phyloP scores from a whole-genome alignment of 1,140 invertebrate species.

The Nasonia longicornis region DNA sequence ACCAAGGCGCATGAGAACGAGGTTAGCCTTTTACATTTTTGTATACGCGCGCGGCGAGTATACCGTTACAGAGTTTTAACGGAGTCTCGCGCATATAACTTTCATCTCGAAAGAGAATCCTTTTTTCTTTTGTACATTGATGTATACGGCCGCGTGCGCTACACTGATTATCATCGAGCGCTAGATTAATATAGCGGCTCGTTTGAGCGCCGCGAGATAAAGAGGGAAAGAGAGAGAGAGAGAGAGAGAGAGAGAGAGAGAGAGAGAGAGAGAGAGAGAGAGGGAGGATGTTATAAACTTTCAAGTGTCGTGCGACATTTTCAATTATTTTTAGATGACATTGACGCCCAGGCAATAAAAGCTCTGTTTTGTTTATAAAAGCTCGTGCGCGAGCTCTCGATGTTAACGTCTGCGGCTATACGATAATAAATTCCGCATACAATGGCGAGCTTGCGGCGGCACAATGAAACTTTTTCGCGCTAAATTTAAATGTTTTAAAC shows the following conservation, averaged over 20 bases:
- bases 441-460: no score
- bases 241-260: not conserved
- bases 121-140: not conserved
- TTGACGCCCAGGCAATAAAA: not conserved
- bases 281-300: not conserved
- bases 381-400: not conserved
- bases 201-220: not conserved
- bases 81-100: not conserved
- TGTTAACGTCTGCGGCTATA: not conserved
- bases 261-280: not conserved
- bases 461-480: not conserved
- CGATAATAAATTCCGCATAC: not conserved
- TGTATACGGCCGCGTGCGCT: no score
- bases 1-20: not conserved
- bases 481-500: not conserved
- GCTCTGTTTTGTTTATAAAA: not conserved
- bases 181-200: not conserved
- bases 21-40: constrained; percentile 1
- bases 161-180: not conserved
- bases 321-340: not conserved
- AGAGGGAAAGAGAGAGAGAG: not conserved
- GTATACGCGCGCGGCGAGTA: not conserved
- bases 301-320: not conserved
- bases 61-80: not conserved
- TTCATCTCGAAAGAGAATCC: not conserved